Evolutionary conservation across 2,113 vertebrate genomes (phyloP), one percentile per base, ranked within the genome.

Genomic region (Corythornis cristatus): DNA sequence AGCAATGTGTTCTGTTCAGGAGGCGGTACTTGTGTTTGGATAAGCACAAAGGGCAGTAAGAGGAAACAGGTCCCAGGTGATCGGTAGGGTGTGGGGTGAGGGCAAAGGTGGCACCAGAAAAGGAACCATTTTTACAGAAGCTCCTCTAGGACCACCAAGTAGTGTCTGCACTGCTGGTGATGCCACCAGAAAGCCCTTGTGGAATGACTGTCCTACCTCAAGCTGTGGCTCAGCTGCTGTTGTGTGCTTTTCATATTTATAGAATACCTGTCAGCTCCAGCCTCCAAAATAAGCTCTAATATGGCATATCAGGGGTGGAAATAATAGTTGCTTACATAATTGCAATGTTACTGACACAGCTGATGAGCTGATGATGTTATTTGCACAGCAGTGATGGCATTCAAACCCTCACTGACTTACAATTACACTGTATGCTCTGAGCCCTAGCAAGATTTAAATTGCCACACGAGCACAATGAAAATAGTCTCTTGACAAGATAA

Each of bases 341-440:
- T 90, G 92, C 90, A 85, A 73, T 93, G 92, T 88, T 93, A 89
- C 74, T 79, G 75, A 66, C 72, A 95, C 91, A 96, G 84, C 74
- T 94, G 95, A 96, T 96, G 96, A 92, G 77, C 95, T 87, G 89
- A 62, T 95, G 75, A 93, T 93, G 67, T 95, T 96, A 89, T 96
- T 95, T 95, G 93, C 70, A 74, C 83, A 92, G 90, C 89, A 96
- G 86, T 82, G 95, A 80, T 95, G 85, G 93, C 89, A 96, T 95
- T 96, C 94, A 95, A 92, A 86, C 87, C 89, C 83, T 94, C 42
- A 26, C 92, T 28, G 86, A 64, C 90, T 95, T 95, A 92, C 89
- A 96, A 88, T 97, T 83, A 95, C 90, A 78, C 79, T 83, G 84
- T 73, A 90, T n/a, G 71, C 73, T 85, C 76, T 35, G 58, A 95